Base-by-base conservation (phyloP, 2,888 invertebrate genomes). In the Scrobipalpa costella region DNA sequence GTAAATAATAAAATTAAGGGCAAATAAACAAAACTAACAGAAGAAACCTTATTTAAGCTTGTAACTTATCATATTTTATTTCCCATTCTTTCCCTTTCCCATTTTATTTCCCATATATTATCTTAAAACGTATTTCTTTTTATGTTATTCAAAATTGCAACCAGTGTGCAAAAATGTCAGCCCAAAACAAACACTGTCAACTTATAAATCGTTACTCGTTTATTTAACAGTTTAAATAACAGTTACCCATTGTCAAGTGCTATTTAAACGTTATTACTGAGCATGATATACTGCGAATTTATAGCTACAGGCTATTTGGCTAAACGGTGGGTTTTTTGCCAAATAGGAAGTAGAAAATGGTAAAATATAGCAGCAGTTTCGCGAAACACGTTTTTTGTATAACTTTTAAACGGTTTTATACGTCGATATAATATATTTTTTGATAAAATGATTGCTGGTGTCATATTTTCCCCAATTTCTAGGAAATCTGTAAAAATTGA, bases 191-290 rank as follows among this genome's bases (percentile, higher is more conserved):
- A 81, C 74, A 76, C 67, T 75, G 73, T 73, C 71, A 70, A 67
- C 73, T 73, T 70, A 71, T 85, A 84, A 85, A 81, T 80, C 79
- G 78, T 79, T 76, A 73, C 73, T 74, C 80, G 81, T 88, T 85
- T 86, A 74, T 72, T 81, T 80, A n/a, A n/a, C n/a, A n/a, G n/a
- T n/a, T n/a, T n/a, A 80, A 78, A 76, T 73, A 77, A 81, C 38
- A 38, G 60, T 47, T 47, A 47, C 38, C 38, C 21, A 52, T 52
- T 52, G 50, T 82, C 71, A 69, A 78, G 73, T 75, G 74, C 72
- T 71, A 73, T 76, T 84, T 77, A 79, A 75, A 70, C 73, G 76
- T 78, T 83, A 79, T 82, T 79, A 80, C 71, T 68, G 71, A 75
- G 38, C 38, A 17, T 11, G 9, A 57, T n/a, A n/a, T n/a, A n/a